Evolutionary conservation across 2,888 invertebrate genomes (phyloP).

Genomic region (Idaea biselata): DNA sequence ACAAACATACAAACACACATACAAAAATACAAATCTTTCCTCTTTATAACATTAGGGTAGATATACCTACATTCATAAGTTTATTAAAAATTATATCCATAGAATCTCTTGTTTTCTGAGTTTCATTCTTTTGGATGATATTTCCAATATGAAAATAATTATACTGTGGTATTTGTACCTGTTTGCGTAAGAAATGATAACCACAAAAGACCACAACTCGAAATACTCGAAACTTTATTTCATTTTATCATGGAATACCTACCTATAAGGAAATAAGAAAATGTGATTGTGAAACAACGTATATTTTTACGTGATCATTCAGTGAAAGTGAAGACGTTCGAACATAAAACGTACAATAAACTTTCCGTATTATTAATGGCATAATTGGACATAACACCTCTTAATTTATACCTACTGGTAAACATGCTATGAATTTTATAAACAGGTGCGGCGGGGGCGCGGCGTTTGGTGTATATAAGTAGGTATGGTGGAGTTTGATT

Average conservation of each 20-base stretch:
- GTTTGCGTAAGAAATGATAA: not conserved
- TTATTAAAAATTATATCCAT: too few species aligned
- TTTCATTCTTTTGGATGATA: too few species aligned
- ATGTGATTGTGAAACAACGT: not conserved
- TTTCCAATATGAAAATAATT: too few species aligned
- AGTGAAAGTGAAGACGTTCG: not conserved
- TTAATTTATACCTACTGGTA: not conserved
- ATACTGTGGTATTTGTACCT: not conserved
- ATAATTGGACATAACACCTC: not conserved
- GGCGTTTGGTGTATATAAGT: too few species aligned
- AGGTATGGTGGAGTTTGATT: too few species aligned
- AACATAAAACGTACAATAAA: not conserved
- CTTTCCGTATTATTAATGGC: not conserved
- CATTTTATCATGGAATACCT: not conserved
- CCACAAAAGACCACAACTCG: not conserved
- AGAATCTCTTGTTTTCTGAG: slow-evolving; percentile 35
- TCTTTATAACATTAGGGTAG: too few species aligned
- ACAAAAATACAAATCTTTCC: too few species aligned
- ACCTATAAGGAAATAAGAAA: not conserved
- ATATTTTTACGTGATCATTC: not conserved
- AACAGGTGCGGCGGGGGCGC: too few species aligned
- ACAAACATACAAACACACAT: too few species aligned
- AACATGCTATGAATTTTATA: not conserved
- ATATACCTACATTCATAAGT: too few species aligned
- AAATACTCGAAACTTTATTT: not conserved